These are phyloP conservation scores for Erethizon dorsatum DNA, from an alignment of 2,797 vertebrate genomes.

Conservation along the genomic window DNA sequence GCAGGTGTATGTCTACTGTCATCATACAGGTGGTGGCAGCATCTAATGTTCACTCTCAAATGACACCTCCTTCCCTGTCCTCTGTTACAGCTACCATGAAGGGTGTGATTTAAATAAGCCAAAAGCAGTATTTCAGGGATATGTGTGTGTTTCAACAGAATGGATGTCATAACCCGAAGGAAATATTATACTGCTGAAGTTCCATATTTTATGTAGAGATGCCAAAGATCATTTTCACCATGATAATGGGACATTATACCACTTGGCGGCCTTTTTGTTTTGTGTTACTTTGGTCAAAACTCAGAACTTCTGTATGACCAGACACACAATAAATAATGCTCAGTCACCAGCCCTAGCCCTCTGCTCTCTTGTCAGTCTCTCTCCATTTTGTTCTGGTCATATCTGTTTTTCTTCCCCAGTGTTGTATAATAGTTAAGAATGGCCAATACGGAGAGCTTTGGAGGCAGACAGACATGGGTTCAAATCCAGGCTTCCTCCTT, in stretches of 20 bases:
- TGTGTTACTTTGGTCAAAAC: background rate
- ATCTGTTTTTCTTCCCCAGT: background rate
- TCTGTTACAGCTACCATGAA: too few relatives aligned
- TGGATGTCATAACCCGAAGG: background rate
- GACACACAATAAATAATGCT: background rate
- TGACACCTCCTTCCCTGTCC: background rate
- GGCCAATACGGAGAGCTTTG: background rate
- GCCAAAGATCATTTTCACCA: background rate
- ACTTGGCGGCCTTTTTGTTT: background rate
- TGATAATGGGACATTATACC: background rate
- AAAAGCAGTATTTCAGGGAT: background rate
- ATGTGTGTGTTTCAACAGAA: background rate
- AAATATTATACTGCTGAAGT: background rate
- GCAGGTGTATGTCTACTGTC: too few relatives aligned
- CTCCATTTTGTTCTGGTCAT: background rate
- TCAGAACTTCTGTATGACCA: too few relatives aligned
- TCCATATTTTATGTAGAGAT: background rate
- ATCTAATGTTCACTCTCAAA: too few relatives aligned
- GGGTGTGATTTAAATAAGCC: background rate
- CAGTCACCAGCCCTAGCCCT: background rate
- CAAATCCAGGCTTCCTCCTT: background rate
- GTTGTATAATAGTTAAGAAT: background rate
- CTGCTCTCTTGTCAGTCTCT: background rate
- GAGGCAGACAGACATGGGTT: background rate
- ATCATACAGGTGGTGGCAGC: background rate